Conservation (phyloP, 2,888 invertebrate genomes). For the Hirtodrosophila alboralis region DNA sequence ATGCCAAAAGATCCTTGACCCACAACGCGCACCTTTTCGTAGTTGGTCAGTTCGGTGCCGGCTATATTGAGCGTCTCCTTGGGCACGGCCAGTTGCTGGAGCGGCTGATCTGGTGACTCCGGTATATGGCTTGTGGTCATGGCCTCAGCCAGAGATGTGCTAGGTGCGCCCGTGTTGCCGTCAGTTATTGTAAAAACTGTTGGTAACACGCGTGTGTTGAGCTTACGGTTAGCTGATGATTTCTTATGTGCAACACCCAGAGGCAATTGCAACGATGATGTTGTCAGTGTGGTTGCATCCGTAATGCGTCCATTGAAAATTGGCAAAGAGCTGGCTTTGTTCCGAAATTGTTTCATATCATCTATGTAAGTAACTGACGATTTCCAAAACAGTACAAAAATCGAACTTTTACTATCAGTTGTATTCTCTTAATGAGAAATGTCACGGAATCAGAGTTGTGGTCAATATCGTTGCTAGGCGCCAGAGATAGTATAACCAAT, state of each 20-base stretch:
- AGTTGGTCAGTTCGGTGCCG: slow-evolving; percentile 81
- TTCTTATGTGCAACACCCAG: slow-evolving; percentile 28
- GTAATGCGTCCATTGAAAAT: slow-evolving; percentile 82
- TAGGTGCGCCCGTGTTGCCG: slow-evolving; percentile 50
- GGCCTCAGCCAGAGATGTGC: slow-evolving; percentile 55
- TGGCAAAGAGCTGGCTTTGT: slow-evolving; percentile 81
- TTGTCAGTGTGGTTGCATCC: slow-evolving; percentile 77
- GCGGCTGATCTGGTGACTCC: slow-evolving; percentile 9
- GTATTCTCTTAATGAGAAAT: slow-evolving; percentile 13
- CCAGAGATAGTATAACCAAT: slow-evolving; percentile 15
- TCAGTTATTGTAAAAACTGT: slow-evolving; percentile 77
- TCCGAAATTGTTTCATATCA: slow-evolving; percentile 80
- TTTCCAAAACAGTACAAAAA: slow-evolving; percentile 13
- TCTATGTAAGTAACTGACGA: neutral
- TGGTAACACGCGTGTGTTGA: slow-evolving; percentile 42
- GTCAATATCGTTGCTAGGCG: slow-evolving; percentile 68
- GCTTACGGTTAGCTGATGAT: slow-evolving; percentile 52
- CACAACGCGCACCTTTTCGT: slow-evolving; percentile 82
- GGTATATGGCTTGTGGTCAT: slow-evolving; percentile 53
- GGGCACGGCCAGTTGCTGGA: slow-evolving; percentile 51
- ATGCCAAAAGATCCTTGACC: slow-evolving; percentile 88
- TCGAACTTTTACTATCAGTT: slow-evolving; percentile 26
- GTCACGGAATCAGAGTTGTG: slow-evolving; percentile 49
- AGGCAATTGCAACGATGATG: slow-evolving; percentile 64
- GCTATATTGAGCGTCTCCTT: slow-evolving; percentile 52